Evolutionary conservation across 2,113 vertebrate species (phyloP), one percentile per base, ranked within the genome.

Genomic region (Trinectes maculatus): DNA sequence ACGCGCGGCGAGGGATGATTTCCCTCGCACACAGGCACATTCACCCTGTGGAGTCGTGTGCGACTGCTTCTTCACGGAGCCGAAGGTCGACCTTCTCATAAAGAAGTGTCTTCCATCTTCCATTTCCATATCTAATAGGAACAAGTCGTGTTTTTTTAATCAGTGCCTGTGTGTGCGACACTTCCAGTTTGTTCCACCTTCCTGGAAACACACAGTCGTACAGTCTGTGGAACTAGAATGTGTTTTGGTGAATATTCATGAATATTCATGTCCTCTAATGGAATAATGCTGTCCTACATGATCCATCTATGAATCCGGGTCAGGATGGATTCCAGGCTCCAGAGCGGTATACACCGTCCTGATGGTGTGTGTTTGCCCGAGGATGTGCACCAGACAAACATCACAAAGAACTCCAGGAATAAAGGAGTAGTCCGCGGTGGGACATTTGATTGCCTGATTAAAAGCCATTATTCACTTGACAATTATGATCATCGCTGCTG

Each of bases 1-100:
- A 67, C 12, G 1, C 4, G 48, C 48, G 66, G 74, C 75, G 78
- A 54, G 78, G 63, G 48, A 31, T 63, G 82, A 85, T 79, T 79
- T 47, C 28, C 65, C 34, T 80, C 81, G 36, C 48, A n/a, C 52
- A 36, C n/a, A 29, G 40, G 57, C 26, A 78, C n/a, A n/a, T n/a
- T n/a, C n/a, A n/a, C n/a, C n/a, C n/a, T n/a, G n/a, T n/a, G n/a
- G n/a, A n/a, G n/a, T n/a, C n/a, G n/a, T n/a, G n/a, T n/a, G n/a
- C n/a, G n/a, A n/a, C n/a, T n/a, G n/a, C n/a, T n/a, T n/a, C n/a
- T n/a, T n/a, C n/a, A n/a, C n/a, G n/a, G n/a, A n/a, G n/a, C n/a
- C n/a, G n/a, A n/a, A n/a, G n/a, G n/a, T n/a, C n/a, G n/a, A n/a
- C n/a, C n/a, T n/a, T n/a, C 8, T 40, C 37, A n/a, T 40, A 40